A percentile compares a stretch with the other conserved stretches of the same genome.
Conservation (phyloP, 2,797 vertebrate genomes). For the Zalophus californianus region DNA sequence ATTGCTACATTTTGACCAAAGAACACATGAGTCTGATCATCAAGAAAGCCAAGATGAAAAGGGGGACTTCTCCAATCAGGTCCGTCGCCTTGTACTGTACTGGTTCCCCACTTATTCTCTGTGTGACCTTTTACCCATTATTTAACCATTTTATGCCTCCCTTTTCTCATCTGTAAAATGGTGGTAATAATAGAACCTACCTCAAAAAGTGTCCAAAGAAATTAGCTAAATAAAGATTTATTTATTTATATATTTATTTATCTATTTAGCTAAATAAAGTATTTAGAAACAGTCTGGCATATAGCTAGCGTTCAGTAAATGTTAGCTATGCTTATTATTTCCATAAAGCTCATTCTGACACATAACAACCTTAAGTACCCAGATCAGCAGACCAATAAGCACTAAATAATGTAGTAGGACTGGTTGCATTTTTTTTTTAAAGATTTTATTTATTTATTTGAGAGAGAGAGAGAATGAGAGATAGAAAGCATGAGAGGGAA, state of each 20-base stretch:
- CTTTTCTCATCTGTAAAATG: background rate
- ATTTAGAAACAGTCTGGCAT: background rate
- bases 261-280: too few species aligned
- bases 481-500: too few species aligned
- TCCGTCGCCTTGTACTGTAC: background rate
- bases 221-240: background rate
- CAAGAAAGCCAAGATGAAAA: background rate
- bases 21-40: background rate
- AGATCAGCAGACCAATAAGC: background rate
- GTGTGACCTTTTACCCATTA: background rate
- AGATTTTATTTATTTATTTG: too few species aligned
- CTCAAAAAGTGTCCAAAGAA: background rate
- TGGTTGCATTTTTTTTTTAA: background rate
- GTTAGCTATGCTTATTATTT: background rate
- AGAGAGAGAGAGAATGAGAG: too few species aligned
- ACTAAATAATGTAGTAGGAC: background rate
- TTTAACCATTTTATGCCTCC: background rate
- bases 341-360: background rate
- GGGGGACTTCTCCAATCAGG: background rate
- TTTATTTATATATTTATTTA: too few species aligned
- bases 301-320: background rate
- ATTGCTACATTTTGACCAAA: background rate
- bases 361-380: background rate
- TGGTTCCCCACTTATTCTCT: background rate
- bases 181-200: background rate